Base-by-base conservation (phyloP, 2,113 vertebrate species). In the Leptodactylus fuscus region DNA sequence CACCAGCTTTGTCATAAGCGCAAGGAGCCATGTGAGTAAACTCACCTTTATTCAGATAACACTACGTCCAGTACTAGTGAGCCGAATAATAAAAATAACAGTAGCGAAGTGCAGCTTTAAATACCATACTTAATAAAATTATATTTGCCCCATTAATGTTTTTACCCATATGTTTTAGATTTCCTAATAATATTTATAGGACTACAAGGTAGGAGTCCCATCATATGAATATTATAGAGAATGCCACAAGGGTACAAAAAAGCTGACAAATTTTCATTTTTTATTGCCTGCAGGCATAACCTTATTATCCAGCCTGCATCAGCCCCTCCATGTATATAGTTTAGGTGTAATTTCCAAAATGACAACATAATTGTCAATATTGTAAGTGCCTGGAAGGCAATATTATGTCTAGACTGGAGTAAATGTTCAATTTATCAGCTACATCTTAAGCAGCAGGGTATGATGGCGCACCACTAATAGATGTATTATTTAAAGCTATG, bases 401-500 rank as follows among this genome's bases (percentile, higher is more conserved):
- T 80, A 41, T 60, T 80, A 60, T 62, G 53, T 81, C 80, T 67
- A 74, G 41, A 83, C 15, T 20, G 44, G 36, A 55, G 75, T 62
- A 83, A 83, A 83, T 46, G 82, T 38, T 74, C 71, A 58, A 83
- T 75, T 83, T 83, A 83, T 49, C 62, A 58, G 60, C 79, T 85
- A 79, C 83, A 80, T 65, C 76, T 85, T 67, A 75, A 44, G 49
- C 82, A 83, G 82, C 82, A 85, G 62, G 60, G 34, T 55, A 80
- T 79, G 38, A 85, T 48, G 49, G 58, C 32, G 20, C 53, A 24
- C 32, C 49, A 44, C 75, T 85, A 85, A 85, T 79, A 85, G 83
- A 85, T 85, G 65, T 70, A 80, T 80, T 85, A 80, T 92, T 89
- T 85, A 85, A 79, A 71, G 77, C 41, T 41, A 88, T 49, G n/a